Conservation (phyloP, 2,113 vertebrate species). For the Lates calcarifer region DNA sequence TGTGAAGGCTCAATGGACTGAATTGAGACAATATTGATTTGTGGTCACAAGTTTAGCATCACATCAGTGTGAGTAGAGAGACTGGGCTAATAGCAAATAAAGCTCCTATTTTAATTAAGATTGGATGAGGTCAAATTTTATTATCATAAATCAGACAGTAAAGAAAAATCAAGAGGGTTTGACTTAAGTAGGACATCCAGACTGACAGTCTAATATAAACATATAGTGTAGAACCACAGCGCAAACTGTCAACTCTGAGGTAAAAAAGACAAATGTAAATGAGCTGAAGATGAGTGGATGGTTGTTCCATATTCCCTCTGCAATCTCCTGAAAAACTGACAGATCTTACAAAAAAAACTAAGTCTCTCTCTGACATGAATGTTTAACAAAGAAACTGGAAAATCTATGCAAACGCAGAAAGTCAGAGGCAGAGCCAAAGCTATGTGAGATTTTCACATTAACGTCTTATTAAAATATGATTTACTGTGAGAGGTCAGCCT, state of each 20-base stretch:
- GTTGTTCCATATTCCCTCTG: too few relatives aligned
- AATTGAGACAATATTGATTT: slow-evolving; percentile 34
- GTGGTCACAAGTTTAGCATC: slow-evolving; percentile 7
- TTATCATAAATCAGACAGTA: too few relatives aligned
- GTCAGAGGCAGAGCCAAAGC: too few relatives aligned
- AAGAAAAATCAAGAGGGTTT: too few relatives aligned
- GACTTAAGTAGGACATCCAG: too few relatives aligned
- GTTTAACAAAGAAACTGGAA: neutral
- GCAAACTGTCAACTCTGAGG: neutral
- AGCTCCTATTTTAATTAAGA: too few relatives aligned
- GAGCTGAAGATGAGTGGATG: neutral
- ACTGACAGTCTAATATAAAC: too few relatives aligned
- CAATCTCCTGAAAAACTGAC: neutral
- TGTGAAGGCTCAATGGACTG: slow-evolving; percentile 20
- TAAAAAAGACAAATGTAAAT: neutral
- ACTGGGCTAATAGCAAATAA: slow-evolving; percentile 9
- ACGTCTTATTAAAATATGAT: too few relatives aligned
- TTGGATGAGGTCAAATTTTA: too few relatives aligned
- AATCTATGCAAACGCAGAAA: too few relatives aligned
- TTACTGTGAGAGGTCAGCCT: too few relatives aligned
- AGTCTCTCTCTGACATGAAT: neutral
- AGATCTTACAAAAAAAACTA: neutral
- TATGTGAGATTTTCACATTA: neutral
- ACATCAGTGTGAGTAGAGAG: neutral
- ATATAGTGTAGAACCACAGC: neutral